A percentile compares a stretch with the other conserved stretches of the same genome.
Evolutionary conservation across 64 coral and sea anemone species (phyloP).

Genomic region (Anthopleura sola): DNA sequence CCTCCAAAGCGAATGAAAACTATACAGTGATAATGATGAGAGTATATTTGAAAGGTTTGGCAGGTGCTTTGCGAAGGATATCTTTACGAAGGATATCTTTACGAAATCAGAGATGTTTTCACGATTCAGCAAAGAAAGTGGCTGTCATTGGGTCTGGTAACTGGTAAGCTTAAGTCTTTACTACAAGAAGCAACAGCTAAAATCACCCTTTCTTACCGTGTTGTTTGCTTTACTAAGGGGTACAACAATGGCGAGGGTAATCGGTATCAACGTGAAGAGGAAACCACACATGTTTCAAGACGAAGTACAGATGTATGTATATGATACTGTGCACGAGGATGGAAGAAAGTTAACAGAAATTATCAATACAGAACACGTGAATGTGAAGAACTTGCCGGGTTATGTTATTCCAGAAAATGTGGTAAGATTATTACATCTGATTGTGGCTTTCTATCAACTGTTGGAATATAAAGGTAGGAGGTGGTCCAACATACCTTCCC

Average conservation of each 20-base stretch:
- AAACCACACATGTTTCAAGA: constrained; percentile 12
- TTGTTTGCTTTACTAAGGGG: constrained; percentile 9
- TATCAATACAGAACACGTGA: constrained; percentile 22
- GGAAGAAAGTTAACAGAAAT: constrained; percentile 14
- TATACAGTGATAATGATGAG: background rate
- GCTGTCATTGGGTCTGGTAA: constrained; percentile 6
- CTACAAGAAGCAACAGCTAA: background rate
- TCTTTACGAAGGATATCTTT: background rate
- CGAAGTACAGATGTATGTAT: constrained; percentile 19
- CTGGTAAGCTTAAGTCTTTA: constrained; percentile 3
- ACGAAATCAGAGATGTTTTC: background rate
- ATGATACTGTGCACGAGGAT: background rate
- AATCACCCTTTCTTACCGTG: background rate
- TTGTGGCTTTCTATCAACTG: background rate
- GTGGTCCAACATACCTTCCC: background rate
- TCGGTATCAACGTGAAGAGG: constrained; percentile 1
- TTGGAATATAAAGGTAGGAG: too few relatives aligned
- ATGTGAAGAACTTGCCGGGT: constrained; percentile 20
- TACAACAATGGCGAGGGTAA: constrained; percentile 9
- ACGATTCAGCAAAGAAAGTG: constrained; percentile 7
- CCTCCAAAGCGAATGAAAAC: background rate
- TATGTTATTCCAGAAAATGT: constrained; percentile 21
- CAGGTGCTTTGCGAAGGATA: background rate
- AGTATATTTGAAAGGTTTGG: background rate
- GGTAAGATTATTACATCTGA: background rate